A percentile compares a stretch with the other conserved stretches of the same genome.
Evolutionary conservation across 2,113 vertebrate genomes (phyloP).

Genomic region (Anser brachyrhynchus): DNA sequence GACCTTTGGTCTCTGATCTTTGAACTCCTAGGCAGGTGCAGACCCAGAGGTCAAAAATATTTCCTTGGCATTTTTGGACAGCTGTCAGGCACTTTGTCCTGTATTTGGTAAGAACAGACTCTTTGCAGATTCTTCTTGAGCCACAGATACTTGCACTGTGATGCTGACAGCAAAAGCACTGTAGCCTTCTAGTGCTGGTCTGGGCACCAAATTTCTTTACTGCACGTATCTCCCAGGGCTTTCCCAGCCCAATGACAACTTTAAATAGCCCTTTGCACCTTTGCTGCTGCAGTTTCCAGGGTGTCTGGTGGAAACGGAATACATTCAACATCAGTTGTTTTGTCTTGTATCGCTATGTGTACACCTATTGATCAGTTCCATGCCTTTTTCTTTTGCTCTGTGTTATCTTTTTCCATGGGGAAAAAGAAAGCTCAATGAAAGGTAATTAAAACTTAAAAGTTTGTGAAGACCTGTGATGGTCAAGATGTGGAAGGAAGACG

Average conservation of each 20-base stretch:
- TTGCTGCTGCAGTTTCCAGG: not conserved
- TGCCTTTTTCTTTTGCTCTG: not conserved
- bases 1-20: not conserved
- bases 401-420: not conserved
- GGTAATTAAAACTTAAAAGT: not conserved
- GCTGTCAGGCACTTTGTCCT: not conserved
- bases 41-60: not conserved
- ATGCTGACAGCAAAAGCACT: constrained; percentile 19
- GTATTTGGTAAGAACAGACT: not conserved
- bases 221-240: not conserved
- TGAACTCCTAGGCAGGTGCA: not conserved
- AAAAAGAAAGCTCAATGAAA: not conserved
- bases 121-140: not conserved
- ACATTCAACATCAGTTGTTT: not conserved
- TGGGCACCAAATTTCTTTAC: not conserved
- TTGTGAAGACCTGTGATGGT: not conserved
- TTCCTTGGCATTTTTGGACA: not conserved
- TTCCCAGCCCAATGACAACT: not conserved
- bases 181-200: not conserved
- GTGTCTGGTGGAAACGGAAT: not conserved
- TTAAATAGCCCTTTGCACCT: not conserved
- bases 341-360: not conserved
- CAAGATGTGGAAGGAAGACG: not conserved
- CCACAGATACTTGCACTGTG: not conserved
- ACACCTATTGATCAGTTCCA: not conserved